phyloP scores from a whole-genome alignment of 2,888 invertebrate genomes.

The Platerodrilus igneus region DNA sequence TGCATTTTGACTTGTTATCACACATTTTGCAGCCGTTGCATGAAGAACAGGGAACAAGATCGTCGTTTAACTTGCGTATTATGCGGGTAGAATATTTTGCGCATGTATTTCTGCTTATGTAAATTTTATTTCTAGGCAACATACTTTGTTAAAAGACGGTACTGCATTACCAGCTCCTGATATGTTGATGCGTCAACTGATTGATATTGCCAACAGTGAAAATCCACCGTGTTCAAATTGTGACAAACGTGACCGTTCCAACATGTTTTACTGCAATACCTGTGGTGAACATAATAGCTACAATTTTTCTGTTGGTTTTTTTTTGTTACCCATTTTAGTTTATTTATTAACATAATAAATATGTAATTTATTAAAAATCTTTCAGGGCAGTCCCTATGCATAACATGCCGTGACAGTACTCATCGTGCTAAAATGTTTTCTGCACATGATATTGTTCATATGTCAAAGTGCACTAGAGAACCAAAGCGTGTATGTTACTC shows the following conservation, averaged over 20 bases:
- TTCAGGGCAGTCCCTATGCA: conserved; percentile 67
- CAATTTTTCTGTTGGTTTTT: no score
- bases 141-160: conserved; percentile 60
- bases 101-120: no score
- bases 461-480: conserved; percentile 65
- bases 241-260: conserved; percentile 63
- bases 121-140: conserved; percentile 48
- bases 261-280: conserved; percentile 76
- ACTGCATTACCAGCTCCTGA: conserved; percentile 59
- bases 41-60: conserved; percentile 58
- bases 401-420: conserved; percentile 64
- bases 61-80: conserved; percentile 61
- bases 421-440: conserved; percentile 76
- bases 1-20: conserved; percentile 66
- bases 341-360: conserved; percentile 12
- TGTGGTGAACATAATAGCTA: conserved; percentile 53
- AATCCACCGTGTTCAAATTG: conserved; percentile 74
- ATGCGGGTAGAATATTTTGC: conserved; percentile 54
- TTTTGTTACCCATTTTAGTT: conserved; percentile 18
- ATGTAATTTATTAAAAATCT: conserved; percentile 13
- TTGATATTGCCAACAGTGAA: conserved; percentile 65
- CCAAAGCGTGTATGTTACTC: conserved; percentile 56
- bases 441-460: conserved; percentile 65
- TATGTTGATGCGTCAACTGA: conserved; percentile 62
- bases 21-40: conserved; percentile 64